Evolutionary conservation across 1,140 invertebrate genomes (phyloP).

Genomic region (Dendrolimus punctatus): DNA sequence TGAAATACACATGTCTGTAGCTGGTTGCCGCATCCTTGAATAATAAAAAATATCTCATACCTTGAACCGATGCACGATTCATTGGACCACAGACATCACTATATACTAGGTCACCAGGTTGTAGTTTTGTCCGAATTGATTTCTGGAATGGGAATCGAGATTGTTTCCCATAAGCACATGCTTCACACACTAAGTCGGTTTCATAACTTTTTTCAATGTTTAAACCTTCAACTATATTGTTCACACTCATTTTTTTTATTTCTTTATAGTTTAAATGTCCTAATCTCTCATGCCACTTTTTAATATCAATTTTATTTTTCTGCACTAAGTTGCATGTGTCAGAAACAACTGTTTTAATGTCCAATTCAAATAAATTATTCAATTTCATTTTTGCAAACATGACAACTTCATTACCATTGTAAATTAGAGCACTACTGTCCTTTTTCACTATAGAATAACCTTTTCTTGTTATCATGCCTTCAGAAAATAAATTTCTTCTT

Average conservation of each 20-base stretch:
- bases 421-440: slow-evolving; percentile 13
- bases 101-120: slow-evolving; percentile 23
- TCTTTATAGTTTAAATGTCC: slow-evolving; percentile 29
- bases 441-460: slow-evolving; percentile 17
- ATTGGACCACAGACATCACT: slow-evolving; percentile 59
- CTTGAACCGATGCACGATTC: slow-evolving; percentile 35
- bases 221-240: slow-evolving; percentile 16
- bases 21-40: slow-evolving; percentile 53
- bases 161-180: slow-evolving; percentile 25
- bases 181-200: slow-evolving; percentile 43
- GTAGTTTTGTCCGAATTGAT: slow-evolving; percentile 14
- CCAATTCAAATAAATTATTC: slow-evolving; percentile 23
- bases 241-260: slow-evolving; percentile 25
- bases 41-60: slow-evolving; percentile 53
- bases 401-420: slow-evolving; percentile 15
- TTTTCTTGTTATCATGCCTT: slow-evolving; percentile 27
- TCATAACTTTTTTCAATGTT: slow-evolving; percentile 10
- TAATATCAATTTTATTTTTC: slow-evolving; percentile 13
- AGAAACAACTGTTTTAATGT: slow-evolving; percentile 18
- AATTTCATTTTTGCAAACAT: slow-evolving; percentile 14
- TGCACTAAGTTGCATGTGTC: slow-evolving; percentile 22
- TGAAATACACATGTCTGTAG: slow-evolving; percentile 54
- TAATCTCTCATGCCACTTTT: slow-evolving; percentile 29
- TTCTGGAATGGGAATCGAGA: slow-evolving; percentile 27
- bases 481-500: slow-evolving; percentile 15